Percentiles rank a stretch among this genome's conserved stretches.
Conservation (phyloP, 2,113 vertebrate genomes). For the Smithornis capensis region DNA sequence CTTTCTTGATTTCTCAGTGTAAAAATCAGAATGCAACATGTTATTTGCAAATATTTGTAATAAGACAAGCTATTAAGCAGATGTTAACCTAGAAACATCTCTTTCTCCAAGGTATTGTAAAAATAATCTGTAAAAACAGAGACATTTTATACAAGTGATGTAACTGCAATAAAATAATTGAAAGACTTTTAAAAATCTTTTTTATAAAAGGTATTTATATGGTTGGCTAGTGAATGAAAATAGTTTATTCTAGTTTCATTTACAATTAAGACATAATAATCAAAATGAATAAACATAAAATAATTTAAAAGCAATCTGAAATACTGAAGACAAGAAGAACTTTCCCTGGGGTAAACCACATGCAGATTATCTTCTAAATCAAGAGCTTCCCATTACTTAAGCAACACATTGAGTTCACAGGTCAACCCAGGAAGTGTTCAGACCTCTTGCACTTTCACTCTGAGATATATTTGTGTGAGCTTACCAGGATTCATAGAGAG, state of each 20-base stretch:
- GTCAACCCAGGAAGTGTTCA: background rate
- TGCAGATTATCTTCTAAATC: background rate
- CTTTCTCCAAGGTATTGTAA: background rate
- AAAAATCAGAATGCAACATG: background rate
- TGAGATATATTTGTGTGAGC: background rate
- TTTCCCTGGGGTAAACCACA: background rate
- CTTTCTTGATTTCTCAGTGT: background rate
- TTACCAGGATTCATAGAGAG: background rate
- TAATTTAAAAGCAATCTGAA: background rate
- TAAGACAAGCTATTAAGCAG: background rate
- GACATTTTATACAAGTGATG: background rate
- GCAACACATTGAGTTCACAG: background rate
- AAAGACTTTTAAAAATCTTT: background rate
- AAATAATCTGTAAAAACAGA: constrained; percentile 3
- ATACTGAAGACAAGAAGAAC: background rate
- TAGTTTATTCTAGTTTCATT: background rate
- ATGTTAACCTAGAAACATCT: background rate
- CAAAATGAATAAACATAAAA: background rate
- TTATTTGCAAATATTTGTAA: background rate
- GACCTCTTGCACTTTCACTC: background rate
- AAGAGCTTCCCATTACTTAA: background rate
- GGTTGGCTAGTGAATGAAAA: background rate
- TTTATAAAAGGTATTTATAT: background rate
- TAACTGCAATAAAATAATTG: background rate
- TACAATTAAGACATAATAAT: background rate